Percentiles rank a stretch among this genome's conserved stretches.
Evolutionary conservation across 2,888 invertebrate genomes (phyloP).

Genomic region (Aelia acuminata): DNA sequence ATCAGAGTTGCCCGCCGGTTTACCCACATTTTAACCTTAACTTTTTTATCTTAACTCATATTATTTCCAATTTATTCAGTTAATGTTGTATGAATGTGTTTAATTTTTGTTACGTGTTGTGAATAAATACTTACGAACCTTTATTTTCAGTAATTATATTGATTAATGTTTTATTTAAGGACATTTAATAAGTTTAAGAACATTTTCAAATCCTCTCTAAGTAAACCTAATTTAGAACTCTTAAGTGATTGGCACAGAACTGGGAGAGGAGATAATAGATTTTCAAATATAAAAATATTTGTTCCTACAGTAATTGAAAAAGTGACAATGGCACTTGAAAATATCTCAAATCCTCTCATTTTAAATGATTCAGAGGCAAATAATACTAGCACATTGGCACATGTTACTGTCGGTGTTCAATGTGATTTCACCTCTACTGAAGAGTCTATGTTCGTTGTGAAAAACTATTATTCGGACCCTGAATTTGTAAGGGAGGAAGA

Average conservation of each 20-base stretch:
- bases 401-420: constrained; percentile 50
- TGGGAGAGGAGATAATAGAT: not conserved
- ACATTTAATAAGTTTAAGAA: not conserved
- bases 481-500: constrained; percentile 57
- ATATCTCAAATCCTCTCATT: not conserved
- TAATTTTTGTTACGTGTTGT: not conserved
- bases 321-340: not conserved
- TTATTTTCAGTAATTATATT: not conserved
- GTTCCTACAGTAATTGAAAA: not conserved
- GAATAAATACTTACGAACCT: not conserved
- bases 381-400: not conserved
- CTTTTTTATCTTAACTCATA: not conserved
- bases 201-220: not conserved
- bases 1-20: constrained; percentile 37
- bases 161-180: constrained; percentile 37
- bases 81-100: constrained; percentile 14
- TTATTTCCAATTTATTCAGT: constrained; percentile 5
- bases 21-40: constrained; percentile 24
- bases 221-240: constrained; percentile 24
- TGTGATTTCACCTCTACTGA: constrained; percentile 62
- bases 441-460: constrained; percentile 62
- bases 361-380: not conserved
- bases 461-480: constrained; percentile 61
- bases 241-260: not conserved
- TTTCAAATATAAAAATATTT: not conserved